A percentile compares a stretch with the other conserved stretches of the same genome.
These are phyloP conservation scores for Tetrax tetrax DNA, from an alignment of 2,113 vertebrate species.

Conservation along the genomic window DNA sequence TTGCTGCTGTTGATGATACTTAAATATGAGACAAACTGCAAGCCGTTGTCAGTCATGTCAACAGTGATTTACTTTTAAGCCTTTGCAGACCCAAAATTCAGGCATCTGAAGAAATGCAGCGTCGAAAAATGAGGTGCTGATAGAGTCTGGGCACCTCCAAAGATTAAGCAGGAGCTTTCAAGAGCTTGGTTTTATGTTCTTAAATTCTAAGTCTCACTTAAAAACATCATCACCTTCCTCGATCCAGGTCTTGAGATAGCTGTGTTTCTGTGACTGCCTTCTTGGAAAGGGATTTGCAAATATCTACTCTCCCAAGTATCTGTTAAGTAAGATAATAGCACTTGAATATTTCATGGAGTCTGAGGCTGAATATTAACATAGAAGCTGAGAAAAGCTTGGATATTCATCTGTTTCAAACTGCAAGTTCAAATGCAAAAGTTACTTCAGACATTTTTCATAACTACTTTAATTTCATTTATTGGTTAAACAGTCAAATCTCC, in stretches of 20 bases:
- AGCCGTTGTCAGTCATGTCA: slow-evolving; percentile 41
- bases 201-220: slow-evolving; percentile 39
- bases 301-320: neutral
- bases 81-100: slow-evolving; percentile 32
- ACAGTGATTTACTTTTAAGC: slow-evolving; percentile 39
- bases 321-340: slow-evolving; percentile 1
- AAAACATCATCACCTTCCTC: neutral
- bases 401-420: neutral
- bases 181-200: slow-evolving; percentile 16
- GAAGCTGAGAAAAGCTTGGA: neutral
- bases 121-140: slow-evolving; percentile 44
- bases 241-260: neutral
- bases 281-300: slow-evolving; percentile 21
- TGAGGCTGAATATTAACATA: neutral
- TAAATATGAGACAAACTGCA: slow-evolving; percentile 10
- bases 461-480: neutral
- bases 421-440: neutral
- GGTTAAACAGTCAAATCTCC: neutral
- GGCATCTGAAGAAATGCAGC: neutral
- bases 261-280: neutral
- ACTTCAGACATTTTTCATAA: neutral
- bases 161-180: slow-evolving; percentile 41
- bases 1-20: slow-evolving; percentile 15
- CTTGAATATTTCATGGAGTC: neutral
- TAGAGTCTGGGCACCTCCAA: slow-evolving; percentile 27